phyloP scores from a whole-genome alignment of 2,113 vertebrate genomes.

The Chloropsis hardwickii region DNA sequence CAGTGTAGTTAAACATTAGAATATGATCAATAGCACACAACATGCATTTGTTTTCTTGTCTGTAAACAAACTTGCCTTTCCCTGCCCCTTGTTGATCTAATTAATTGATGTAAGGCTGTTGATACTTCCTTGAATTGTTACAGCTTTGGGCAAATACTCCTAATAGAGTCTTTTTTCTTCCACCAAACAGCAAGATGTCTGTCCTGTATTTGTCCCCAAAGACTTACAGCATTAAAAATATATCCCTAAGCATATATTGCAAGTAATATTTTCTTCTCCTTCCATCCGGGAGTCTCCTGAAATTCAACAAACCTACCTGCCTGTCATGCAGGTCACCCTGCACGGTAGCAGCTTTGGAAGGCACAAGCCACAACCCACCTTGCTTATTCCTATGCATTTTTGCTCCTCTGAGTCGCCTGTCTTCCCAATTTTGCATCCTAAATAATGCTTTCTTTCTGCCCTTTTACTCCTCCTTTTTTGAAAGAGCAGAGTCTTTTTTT shows the following conservation, averaged over 20 bases:
- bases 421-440: not conserved
- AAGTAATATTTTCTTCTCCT: not conserved
- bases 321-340: not conserved
- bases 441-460: not conserved
- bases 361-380: not conserved
- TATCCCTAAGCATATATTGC: not conserved
- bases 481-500: not conserved
- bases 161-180: not conserved
- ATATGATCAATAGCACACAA: not conserved
- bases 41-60: not conserved
- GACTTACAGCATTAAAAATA: not conserved
- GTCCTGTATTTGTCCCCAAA: not conserved
- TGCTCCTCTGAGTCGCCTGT: not conserved
- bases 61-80: not conserved
- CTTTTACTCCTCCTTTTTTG: not conserved
- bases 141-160: not conserved
- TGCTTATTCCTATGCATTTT: not conserved
- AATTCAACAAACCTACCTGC: not conserved
- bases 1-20: not conserved
- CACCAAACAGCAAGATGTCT: not conserved
- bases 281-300: not conserved
- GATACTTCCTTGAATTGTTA: not conserved
- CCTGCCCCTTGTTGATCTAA: not conserved
- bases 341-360: not conserved
- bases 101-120: not conserved